These are phyloP conservation scores for Pissodes strobi DNA, from an alignment of 1,140 invertebrate genomes.

Conservation along the genomic window DNA sequence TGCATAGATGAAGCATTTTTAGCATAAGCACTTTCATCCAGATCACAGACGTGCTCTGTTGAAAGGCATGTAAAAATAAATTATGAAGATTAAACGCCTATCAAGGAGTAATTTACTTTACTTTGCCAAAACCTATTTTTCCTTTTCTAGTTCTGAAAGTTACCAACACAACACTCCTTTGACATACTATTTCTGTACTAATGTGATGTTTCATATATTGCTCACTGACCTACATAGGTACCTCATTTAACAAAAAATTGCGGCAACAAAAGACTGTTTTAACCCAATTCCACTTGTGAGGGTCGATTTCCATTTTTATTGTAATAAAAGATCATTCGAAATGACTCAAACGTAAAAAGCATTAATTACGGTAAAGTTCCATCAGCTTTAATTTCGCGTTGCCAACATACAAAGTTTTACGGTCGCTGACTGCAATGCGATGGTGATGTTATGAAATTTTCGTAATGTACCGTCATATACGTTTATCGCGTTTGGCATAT, in stretches of 20 bases:
- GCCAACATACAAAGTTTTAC: slow-evolving; percentile 24
- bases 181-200: background rate
- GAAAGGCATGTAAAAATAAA: no score
- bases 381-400: slow-evolving; percentile 30
- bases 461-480: background rate
- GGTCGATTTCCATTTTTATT: slow-evolving; percentile 31
- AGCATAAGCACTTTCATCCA: no score
- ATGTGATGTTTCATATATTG: background rate
- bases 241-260: slow-evolving; percentile 6
- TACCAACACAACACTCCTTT: no score
- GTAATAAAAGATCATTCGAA: slow-evolving; percentile 23
- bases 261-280: slow-evolving; percentile 20
- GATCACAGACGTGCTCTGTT: no score
- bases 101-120: no score
- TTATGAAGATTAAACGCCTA: no score
- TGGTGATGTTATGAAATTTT: slow-evolving; percentile 13
- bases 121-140: no score
- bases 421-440: slow-evolving; percentile 15
- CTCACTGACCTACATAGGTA: slow-evolving; percentile 9
- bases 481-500: background rate
- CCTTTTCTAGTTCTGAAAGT: no score
- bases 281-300: slow-evolving; percentile 18
- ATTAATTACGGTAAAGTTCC: slow-evolving; percentile 28
- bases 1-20: no score
- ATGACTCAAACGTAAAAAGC: slow-evolving; percentile 7